Conservation (phyloP, 2,888 invertebrate species). For the Dasysyrphus tricinctus region DNA sequence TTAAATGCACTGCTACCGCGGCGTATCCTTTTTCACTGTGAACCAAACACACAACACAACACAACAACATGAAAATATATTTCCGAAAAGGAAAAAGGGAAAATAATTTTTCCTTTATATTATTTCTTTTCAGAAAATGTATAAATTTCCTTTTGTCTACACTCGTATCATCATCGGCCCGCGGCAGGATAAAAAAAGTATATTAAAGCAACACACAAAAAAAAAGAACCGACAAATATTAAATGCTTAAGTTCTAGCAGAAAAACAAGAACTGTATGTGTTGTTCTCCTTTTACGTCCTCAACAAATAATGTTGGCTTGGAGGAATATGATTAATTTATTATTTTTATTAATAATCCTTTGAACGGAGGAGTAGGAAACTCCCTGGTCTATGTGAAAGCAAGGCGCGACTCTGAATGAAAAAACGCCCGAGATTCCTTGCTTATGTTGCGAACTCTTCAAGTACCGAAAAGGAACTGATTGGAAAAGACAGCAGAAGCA, state of each 20-base stretch:
- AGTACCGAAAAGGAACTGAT: conserved; percentile 71
- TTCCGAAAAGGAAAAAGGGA: conserved; percentile 49
- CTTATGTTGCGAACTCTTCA: conserved; percentile 64
- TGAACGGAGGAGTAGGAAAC: neutral
- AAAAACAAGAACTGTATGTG: neutral
- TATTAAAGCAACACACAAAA: conserved; percentile 19
- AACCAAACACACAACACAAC: conserved; percentile 18
- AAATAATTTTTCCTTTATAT: conserved; percentile 33
- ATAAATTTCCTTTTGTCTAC: conserved; percentile 35
- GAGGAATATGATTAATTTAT: conserved; percentile 12
- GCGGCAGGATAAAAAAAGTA: conserved; percentile 48
- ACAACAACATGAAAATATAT: conserved; percentile 19
- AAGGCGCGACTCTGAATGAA: conserved; percentile 61
- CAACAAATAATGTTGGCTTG: neutral
- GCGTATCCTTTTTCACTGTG: conserved; percentile 49
- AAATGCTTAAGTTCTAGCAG: conserved; percentile 20
- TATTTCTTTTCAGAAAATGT: conserved; percentile 20
- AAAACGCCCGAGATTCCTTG: conserved; percentile 50
- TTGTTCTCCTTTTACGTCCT: neutral
- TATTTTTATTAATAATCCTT: conserved; percentile 15
- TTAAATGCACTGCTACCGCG: conserved; percentile 59
- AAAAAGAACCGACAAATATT: neutral
- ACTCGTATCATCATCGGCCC: conserved; percentile 29
- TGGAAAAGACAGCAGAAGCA: conserved; percentile 51
- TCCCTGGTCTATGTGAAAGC: conserved; percentile 8